Evolutionary conservation across 30 jellyfish, hydroid and myxozoan genomes (phyloP), one percentile per base, ranked within the genome.

Genomic region (Aurelia sp.): DNA sequence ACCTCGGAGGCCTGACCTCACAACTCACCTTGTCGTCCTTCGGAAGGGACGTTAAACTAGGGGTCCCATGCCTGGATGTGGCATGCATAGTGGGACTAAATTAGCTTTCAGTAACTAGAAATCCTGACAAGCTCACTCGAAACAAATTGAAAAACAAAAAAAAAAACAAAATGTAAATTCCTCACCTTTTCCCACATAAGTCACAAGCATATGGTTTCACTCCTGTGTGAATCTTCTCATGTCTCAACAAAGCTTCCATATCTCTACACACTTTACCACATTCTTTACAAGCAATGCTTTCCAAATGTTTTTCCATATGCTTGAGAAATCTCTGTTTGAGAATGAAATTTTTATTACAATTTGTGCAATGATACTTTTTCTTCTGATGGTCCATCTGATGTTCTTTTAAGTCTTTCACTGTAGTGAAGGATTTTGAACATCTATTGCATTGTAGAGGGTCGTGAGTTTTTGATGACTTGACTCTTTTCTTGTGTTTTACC

Each of bases 121-220:
- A n/a, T 13, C 66, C 17, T 27, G 33, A 27, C 2, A 27, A 27
- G 33, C 33, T 2, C 33, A 27, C 33, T 27, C 33, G 2, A 27
- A 13, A 13, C 66, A 57, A 57, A 57, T 13, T 57, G 1, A 57
- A 57, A 57, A 57, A 13, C 20, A 57, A 0, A 0, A 6, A 57
- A 0, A 0, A 6, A 61, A 61, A 6, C 35, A 2, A 11, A 22
- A 61, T 8, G 11, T 21, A 21, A 37, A 20, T 21, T 64, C 13
- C 74, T 64, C 41, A 64, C 74, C 74, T 64, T 20, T 64, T 64
- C 12, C 41, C 41, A 8, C 74, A 64, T 21, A 21, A 21, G 4
- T 64, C 19, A 8, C 74, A 64, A 12, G 35, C 74, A 64, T 64
- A 64, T 13, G 74, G 74, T 11, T 64, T 64, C 41, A 21, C 74